These are phyloP conservation scores for Sminthurinus aureus DNA, from an alignment of 2,888 invertebrate genomes.

Conservation along the genomic window DNA sequence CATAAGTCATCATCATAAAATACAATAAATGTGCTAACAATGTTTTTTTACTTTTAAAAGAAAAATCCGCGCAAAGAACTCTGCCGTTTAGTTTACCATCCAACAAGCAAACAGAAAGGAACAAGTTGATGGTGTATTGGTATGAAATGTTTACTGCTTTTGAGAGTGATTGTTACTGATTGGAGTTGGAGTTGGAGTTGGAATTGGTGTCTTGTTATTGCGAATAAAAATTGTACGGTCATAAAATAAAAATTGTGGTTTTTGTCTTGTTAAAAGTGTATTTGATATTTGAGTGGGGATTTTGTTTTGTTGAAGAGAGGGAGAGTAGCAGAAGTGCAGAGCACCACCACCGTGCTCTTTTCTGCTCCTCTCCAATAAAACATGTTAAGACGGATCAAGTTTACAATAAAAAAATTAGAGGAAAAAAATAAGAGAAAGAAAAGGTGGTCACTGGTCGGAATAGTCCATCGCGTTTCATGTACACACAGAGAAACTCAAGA, in stretches of 20 bases:
- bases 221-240: not conserved
- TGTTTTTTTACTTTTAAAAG: no score
- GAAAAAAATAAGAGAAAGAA: not conserved
- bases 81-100: not conserved
- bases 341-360: not conserved
- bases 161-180: not conserved
- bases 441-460: no score
- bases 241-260: slow-evolving; percentile 5
- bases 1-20: no score
- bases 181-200: no score
- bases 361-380: slow-evolving; percentile 30
- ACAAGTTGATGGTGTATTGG: not conserved
- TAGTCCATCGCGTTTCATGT: not conserved
- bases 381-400: slow-evolving; percentile 35
- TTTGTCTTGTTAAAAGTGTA: slow-evolving; percentile 7
- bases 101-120: not conserved
- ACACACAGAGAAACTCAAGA: not conserved
- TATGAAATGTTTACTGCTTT: not conserved
- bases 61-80: not conserved
- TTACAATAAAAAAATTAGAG: not conserved
- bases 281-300: no score
- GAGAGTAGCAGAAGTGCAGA: not conserved
- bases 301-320: no score
- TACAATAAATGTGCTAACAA: no score
- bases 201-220: not conserved